Conservation (phyloP, 2,797 vertebrate genomes). For the Lutjanus campechanus region DNA sequence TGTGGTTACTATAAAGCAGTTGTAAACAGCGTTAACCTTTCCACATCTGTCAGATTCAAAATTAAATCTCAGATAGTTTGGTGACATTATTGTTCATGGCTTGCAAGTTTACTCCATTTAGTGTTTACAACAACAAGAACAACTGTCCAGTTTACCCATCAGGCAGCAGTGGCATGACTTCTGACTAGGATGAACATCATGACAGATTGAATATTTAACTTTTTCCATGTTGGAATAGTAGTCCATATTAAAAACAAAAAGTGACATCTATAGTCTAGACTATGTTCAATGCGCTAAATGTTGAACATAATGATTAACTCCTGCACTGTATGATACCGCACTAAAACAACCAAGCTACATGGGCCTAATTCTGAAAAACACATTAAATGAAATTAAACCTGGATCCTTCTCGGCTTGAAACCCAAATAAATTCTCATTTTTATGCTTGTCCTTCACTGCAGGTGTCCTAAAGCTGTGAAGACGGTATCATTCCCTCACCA, state of each 20-base stretch:
- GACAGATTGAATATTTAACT: not conserved
- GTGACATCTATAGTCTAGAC: not conserved
- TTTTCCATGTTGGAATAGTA: not conserved
- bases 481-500: conserved; percentile 16
- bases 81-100: too few relatives aligned
- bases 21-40: too few relatives aligned
- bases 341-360: conserved; percentile 8
- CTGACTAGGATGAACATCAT: not conserved
- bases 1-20: too few relatives aligned
- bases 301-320: not conserved
- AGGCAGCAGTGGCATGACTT: not conserved
- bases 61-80: too few relatives aligned
- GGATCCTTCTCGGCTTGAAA: not conserved
- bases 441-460: not conserved
- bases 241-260: not conserved
- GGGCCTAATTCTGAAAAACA: not conserved
- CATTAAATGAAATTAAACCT: not conserved
- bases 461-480: conserved; percentile 26
- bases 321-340: not conserved
- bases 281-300: not conserved
- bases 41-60: too few relatives aligned
- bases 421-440: not conserved
- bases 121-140: too few relatives aligned
- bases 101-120: too few relatives aligned
- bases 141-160: too few relatives aligned